These are phyloP conservation scores for Myotis lucifugus DNA, from an alignment of 2,113 vertebrate species.

Conservation along the genomic window DNA sequence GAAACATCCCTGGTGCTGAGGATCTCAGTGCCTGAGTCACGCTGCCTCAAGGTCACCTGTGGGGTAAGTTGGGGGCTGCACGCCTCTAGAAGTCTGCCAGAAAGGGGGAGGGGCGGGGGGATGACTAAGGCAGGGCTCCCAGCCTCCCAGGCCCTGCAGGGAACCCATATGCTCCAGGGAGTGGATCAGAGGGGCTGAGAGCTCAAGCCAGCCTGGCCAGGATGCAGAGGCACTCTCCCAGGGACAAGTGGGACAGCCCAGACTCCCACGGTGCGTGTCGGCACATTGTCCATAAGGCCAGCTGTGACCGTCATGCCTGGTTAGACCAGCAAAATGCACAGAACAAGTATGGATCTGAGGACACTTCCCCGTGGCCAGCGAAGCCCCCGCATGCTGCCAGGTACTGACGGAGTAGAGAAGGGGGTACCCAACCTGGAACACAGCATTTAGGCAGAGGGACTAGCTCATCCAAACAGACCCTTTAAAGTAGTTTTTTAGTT, in stretches of 20 bases:
- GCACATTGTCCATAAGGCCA: not conserved
- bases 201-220: not conserved
- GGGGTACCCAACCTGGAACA: not conserved
- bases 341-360: not conserved
- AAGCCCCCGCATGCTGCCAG: not conserved
- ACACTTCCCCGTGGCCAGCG: not conserved
- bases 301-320: not conserved
- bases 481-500: not conserved
- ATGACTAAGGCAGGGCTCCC: too few relatives aligned
- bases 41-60: not conserved
- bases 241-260: not conserved
- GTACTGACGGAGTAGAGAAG: not conserved
- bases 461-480: not conserved
- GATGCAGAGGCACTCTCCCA: not conserved
- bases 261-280: not conserved
- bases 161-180: not conserved
- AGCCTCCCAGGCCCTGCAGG: not conserved
- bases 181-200: not conserved
- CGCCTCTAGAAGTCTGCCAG: not conserved
- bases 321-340: not conserved
- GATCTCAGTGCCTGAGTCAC: not conserved
- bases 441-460: not conserved
- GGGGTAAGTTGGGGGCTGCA: fast-evolving
- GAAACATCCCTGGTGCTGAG: not conserved
- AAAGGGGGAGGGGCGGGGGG: too few relatives aligned